Conservation (phyloP, 1,140 invertebrate genomes). For the Cherax quadricarinatus region DNA sequence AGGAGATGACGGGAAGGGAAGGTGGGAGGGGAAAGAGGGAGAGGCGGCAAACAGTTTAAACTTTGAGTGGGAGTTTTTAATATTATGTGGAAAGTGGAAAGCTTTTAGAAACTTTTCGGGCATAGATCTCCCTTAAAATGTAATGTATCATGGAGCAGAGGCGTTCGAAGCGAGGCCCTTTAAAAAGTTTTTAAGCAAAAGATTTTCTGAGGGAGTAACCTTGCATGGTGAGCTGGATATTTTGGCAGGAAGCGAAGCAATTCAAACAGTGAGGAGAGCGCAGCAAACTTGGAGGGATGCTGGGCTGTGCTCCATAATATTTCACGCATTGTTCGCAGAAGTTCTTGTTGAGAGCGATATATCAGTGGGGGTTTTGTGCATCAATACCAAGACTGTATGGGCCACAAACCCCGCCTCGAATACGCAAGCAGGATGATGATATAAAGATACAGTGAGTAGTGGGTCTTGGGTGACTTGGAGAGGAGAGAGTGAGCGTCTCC, state of each 20-base stretch:
- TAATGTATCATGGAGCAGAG: slow-evolving; percentile 32
- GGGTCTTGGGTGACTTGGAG: not conserved
- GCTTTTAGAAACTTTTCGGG: slow-evolving; percentile 28
- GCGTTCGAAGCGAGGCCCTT: slow-evolving; percentile 30
- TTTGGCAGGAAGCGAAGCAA: slow-evolving; percentile 15
- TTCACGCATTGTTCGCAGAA: slow-evolving; percentile 4
- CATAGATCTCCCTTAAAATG: slow-evolving; percentile 46
- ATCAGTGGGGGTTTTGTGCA: not conserved
- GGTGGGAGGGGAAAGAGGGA: not conserved
- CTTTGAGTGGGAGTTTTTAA: slow-evolving; percentile 44
- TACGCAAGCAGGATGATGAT: not conserved
- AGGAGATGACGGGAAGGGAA: not conserved
- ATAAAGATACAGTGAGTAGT: not conserved
- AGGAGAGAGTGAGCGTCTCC: not conserved
- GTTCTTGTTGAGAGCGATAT: not conserved
- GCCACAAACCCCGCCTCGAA: not conserved
- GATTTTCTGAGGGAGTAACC: slow-evolving; percentile 18
- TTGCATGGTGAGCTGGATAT: slow-evolving; percentile 20
- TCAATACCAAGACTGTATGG: slow-evolving; percentile 11
- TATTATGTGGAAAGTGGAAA: slow-evolving; percentile 44
- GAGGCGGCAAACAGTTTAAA: not conserved
- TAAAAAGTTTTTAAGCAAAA: slow-evolving; percentile 35
- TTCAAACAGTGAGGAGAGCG: slow-evolving; percentile 1
- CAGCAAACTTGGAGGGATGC: not conserved
- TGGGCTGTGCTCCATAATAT: not conserved